Conservation (phyloP, 2,888 invertebrate genomes). For the Ophonus ardosiacus region DNA sequence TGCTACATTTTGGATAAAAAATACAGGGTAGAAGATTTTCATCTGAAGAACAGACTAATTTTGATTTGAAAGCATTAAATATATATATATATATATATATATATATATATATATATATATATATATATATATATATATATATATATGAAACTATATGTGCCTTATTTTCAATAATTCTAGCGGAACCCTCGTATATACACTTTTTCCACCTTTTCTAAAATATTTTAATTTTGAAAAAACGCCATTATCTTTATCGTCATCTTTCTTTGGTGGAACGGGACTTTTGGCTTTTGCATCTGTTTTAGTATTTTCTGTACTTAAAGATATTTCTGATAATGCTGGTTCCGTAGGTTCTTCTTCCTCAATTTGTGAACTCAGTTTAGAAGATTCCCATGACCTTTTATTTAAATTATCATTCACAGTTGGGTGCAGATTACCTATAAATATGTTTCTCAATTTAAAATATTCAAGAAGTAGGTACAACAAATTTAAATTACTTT, state of each 20-base stretch:
- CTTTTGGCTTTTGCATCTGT: slow-evolving; percentile 66
- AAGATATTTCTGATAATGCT: background rate
- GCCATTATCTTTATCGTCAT: slow-evolving; percentile 72
- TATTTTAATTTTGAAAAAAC: slow-evolving; percentile 77
- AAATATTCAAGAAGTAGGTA: background rate
- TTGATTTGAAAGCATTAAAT: too few relatives aligned
- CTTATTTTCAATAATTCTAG: too few relatives aligned
- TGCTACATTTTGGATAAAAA: too few relatives aligned
- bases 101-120: too few relatives aligned
- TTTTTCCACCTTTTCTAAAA: slow-evolving; percentile 77
- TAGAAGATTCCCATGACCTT: slow-evolving; percentile 78
- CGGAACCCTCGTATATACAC: background rate
- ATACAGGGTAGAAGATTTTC: too few relatives aligned
- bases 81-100: too few relatives aligned
- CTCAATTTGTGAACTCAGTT: slow-evolving; percentile 73
- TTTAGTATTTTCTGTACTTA: slow-evolving; percentile 39
- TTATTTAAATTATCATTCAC: slow-evolving; percentile 76
- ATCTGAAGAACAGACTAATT: too few relatives aligned
- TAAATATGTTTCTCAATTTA: slow-evolving; percentile 8
- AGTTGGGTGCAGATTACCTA: slow-evolving; percentile 2
- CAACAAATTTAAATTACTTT: too few relatives aligned
- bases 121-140: too few relatives aligned
- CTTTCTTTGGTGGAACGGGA: slow-evolving; percentile 66
- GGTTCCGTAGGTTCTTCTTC: slow-evolving; percentile 71
- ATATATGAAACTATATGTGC: too few relatives aligned